Base-by-base conservation (phyloP, 2,888 invertebrate species). In the Lapara coniferarum region DNA sequence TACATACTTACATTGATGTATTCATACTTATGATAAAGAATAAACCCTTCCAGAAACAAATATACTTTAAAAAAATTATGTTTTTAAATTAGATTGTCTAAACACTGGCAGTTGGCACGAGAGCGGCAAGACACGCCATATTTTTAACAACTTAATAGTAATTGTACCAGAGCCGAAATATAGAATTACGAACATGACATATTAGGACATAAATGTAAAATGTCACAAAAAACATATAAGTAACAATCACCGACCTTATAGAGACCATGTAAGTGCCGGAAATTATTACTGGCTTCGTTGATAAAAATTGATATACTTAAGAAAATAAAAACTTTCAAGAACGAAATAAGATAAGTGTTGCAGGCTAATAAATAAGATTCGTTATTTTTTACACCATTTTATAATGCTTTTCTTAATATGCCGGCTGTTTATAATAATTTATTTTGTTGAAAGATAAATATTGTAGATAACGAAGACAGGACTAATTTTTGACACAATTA, bases 201-300 rank as follows among this genome's bases (percentile, higher is more conserved):
- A 6, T 63, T 63, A 49, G n/a, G 46, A 63, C 59, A 59, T 49
- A 63, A 12, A 19, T 49, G 46, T 13, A n/a, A 52, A 37, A 66
- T 66, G 25, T 51, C 52, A 25, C n/a, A 53, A 66, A 53, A 66
- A 52, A 37, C n/a, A n/a, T n/a, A 56, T 56, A 52, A 8, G 37
- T 13, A 53, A 66, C 52, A 53, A 52, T 66, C 52, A 30, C 51
- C 66, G 66, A 37, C 66, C 53, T 66, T 66, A 49, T 30, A 14
- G 8, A 19, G 12, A 16, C 46, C 5, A 49, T 19, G 49, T 63
- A 63, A 13, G 49, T 46, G 49, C 49, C 49, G 63, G 63, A 63
- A 63, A 63, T 63, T 63, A 63, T 49, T 46, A 14, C 46, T n/a
- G 16, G 14, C 16, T 63, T 63, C 57, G 14, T 49, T 25, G 49